phyloP scores from a whole-genome alignment of 2,888 invertebrate species.

The Drosophila anomelani region DNA sequence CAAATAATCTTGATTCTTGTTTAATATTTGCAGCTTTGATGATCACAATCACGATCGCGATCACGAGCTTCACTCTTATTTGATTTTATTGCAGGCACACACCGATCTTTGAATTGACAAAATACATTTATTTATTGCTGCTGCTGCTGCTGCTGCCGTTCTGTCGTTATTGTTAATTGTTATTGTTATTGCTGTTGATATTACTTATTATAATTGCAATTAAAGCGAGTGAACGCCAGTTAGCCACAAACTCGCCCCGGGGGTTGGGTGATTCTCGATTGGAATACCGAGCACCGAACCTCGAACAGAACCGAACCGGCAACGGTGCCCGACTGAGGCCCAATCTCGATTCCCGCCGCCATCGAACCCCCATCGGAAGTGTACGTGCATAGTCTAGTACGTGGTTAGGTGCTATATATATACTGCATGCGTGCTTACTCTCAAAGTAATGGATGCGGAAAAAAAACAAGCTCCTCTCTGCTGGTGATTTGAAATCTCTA shows the following conservation, averaged over 20 bases:
- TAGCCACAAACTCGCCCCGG: slow-evolving; percentile 1
- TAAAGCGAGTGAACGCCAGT: slow-evolving; percentile 22
- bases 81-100: slow-evolving; percentile 31
- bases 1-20: slow-evolving; percentile 20
- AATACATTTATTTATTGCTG: slow-evolving; percentile 40
- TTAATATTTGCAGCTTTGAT: slow-evolving; percentile 1
- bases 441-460: not conserved
- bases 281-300: slow-evolving; percentile 19
- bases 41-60: slow-evolving; percentile 33
- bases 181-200: slow-evolving; percentile 31
- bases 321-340: slow-evolving; percentile 33
- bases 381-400: slow-evolving; percentile 5
- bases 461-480: too few species aligned
- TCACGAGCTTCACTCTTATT: slow-evolving; percentile 40
- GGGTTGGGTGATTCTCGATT: not conserved
- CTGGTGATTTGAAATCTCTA: not conserved
- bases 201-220: slow-evolving; percentile 45
- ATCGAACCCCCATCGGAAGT: slow-evolving; percentile 26
- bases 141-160: not conserved
- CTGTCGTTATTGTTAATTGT: slow-evolving; percentile 18
- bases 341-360: slow-evolving; percentile 13
- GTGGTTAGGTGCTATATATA: not conserved
- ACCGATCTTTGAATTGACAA: slow-evolving; percentile 33
- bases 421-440: slow-evolving; percentile 1
- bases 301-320: slow-evolving; percentile 36